A percentile compares a stretch with the other conserved stretches of the same genome.
Conservation (phyloP, 2,888 invertebrate species). For the Meteorus colon region DNA sequence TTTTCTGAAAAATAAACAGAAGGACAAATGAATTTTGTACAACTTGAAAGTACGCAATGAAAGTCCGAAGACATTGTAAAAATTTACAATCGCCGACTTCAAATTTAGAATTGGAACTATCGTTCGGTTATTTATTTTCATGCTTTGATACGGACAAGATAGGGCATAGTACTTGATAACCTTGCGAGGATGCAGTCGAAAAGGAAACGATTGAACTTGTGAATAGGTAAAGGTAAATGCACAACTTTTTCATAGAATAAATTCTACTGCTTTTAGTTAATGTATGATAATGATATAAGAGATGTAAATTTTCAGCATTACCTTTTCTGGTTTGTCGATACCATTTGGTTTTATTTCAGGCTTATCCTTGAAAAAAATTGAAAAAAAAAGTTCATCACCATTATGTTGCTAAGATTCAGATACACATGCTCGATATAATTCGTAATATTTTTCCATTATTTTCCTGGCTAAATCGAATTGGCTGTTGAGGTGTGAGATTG, state of each 20-base stretch:
- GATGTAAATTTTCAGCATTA: conserved; percentile 53
- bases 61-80: neutral
- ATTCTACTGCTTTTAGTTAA: neutral
- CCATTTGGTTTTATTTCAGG: conserved; percentile 68
- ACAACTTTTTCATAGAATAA: too few relatives aligned
- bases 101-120: neutral
- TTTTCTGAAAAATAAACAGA: conserved; percentile 61
- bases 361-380: conserved; percentile 65
- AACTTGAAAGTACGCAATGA: conserved; percentile 32
- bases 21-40: conserved; percentile 40
- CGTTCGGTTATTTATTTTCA: neutral
- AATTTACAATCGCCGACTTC: neutral
- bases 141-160: neutral
- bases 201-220: too few relatives aligned
- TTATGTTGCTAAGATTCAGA: neutral
- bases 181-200: too few relatives aligned
- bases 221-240: too few relatives aligned
- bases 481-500: neutral
- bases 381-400: conserved; percentile 50
- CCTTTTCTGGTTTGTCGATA: conserved; percentile 70
- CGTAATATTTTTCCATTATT: neutral
- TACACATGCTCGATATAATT: neutral
- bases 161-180: neutral
- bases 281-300: conserved; percentile 42
- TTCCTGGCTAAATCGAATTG: neutral